Evolutionary conservation across 2,113 vertebrate genomes (phyloP).

Genomic region (Sinocyclocheilus grahami): DNA sequence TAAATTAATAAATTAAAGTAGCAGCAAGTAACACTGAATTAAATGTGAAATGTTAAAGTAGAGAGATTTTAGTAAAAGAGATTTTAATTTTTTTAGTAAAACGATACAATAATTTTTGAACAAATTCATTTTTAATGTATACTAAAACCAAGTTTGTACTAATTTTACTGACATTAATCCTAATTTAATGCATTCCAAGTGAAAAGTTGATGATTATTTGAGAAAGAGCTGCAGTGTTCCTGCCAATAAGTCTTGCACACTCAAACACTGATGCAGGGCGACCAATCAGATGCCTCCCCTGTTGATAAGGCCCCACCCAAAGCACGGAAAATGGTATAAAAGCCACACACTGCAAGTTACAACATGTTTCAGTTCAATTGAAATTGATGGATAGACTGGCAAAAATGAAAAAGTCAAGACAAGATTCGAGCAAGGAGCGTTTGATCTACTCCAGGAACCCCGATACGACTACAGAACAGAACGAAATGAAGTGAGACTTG

Average conservation of each 20-base stretch:
- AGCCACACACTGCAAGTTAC: neutral
- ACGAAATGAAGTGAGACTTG: slow-evolving; percentile 62
- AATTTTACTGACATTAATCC: neutral
- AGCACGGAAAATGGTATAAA: slow-evolving; percentile 8
- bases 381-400: neutral
- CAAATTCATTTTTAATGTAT: too few relatives aligned
- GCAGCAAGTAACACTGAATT: too few relatives aligned
- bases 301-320: neutral
- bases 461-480: slow-evolving; percentile 55
- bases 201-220: neutral
- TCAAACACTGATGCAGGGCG: neutral
- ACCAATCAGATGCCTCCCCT: slow-evolving; percentile 1
- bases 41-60: too few relatives aligned
- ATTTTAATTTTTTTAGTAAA: too few relatives aligned
- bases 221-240: neutral
- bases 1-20: too few relatives aligned
- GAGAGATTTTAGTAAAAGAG: too few relatives aligned
- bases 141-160: too few relatives aligned
- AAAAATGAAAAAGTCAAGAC: slow-evolving; percentile 62
- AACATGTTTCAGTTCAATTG: neutral
- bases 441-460: slow-evolving; percentile 46
- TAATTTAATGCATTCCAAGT: neutral
- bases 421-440: slow-evolving; percentile 51
- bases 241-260: neutral
- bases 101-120: too few relatives aligned